These are phyloP conservation scores for Hydractinia echinata DNA, from an alignment of 30 jellyfish, hydroid and myxozoan species.

Conservation along the genomic window DNA sequence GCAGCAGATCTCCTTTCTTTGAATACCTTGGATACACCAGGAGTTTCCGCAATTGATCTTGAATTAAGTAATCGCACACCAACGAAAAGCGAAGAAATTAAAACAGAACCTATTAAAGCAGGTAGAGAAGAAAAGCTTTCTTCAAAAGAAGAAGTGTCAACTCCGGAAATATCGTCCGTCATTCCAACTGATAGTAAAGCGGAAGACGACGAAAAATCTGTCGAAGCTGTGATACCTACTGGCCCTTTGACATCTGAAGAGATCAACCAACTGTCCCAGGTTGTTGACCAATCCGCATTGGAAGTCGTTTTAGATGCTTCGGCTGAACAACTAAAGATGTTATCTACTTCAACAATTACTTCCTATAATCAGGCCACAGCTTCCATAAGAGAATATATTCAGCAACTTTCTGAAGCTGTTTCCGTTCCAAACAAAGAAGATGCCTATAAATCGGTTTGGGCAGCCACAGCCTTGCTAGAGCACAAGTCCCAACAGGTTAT, in stretches of 20 bases:
- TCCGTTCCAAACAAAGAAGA: slow-evolving; percentile 28
- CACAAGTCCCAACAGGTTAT: slow-evolving; percentile 48
- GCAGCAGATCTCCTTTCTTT: background rate
- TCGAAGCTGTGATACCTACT: background rate
- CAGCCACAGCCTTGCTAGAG: slow-evolving; percentile 52
- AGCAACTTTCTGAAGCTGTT: slow-evolving; percentile 52
- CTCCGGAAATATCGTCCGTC: background rate
- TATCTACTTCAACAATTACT: slow-evolving; percentile 26
- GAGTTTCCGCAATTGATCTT: slow-evolving; percentile 63
- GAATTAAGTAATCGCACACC: slow-evolving; percentile 55
- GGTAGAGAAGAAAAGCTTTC: background rate
- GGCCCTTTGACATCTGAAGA: slow-evolving; percentile 21
- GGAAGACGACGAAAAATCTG: background rate
- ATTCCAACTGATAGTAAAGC: background rate
- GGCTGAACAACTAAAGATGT: slow-evolving; percentile 25
- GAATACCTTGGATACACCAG: slow-evolving; percentile 30
- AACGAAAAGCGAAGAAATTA: background rate
- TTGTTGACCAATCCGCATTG: slow-evolving; percentile 41
- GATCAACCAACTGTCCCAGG: slow-evolving; percentile 4
- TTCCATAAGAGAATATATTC: slow-evolving; percentile 36
- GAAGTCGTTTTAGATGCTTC: slow-evolving; percentile 52
- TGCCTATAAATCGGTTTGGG: slow-evolving; percentile 49
- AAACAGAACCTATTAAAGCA: too few relatives aligned
- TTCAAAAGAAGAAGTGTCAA: background rate
- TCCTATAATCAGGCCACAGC: slow-evolving; percentile 52